Base-by-base conservation (phyloP, 2,888 invertebrate genomes). In the Drosophila macrospina region DNA sequence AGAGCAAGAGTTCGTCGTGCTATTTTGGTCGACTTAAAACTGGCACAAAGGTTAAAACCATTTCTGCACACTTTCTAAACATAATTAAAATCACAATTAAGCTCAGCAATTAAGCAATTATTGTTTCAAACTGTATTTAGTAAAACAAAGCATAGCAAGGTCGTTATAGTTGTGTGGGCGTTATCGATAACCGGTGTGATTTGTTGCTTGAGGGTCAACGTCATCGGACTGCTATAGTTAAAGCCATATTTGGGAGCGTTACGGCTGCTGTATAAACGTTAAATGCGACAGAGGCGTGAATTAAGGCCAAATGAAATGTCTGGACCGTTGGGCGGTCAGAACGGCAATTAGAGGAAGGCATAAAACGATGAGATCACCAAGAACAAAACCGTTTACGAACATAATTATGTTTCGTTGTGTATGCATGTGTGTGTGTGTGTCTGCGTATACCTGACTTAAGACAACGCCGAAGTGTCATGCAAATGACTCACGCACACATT, bases 281-380 rank as follows among this genome's bases (percentile, higher is more conserved):
- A 30, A 30, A 66, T 54, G 30, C 55, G 54, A 64, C 70, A 84
- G 65, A 84, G 84, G 84, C 86, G 84, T 78, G 62, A 75, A 75
- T 84, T 84, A 86, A 84, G 84, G 86, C 83, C 66, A 78, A 62
- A 63, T 37, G 24, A 50, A 45, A 60, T 75, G 80, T 56, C 63
- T 72, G 57, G 52, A 55, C 67, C 57, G 54, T 67, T 66, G 64
- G 42, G 55, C 63, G 57, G 32, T 41, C 24, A 61, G 50, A 61
- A 69, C 63, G 39, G 54, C 66, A 80, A 73, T 71, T 69, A 81
- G 69, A 59, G 62, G 69, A 73, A 66, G 57, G 39, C 73, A 54
- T 52, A 20, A 6, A 62, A 42, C 42, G 52, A 75, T 78, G 78
- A 78, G 68, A 67, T 78, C 78, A 78, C 45, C 67, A 73, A 72